A percentile compares a stretch with the other conserved stretches of the same genome.
Evolutionary conservation across 2,888 invertebrate species (phyloP).

Genomic region (Mantis religiosa): DNA sequence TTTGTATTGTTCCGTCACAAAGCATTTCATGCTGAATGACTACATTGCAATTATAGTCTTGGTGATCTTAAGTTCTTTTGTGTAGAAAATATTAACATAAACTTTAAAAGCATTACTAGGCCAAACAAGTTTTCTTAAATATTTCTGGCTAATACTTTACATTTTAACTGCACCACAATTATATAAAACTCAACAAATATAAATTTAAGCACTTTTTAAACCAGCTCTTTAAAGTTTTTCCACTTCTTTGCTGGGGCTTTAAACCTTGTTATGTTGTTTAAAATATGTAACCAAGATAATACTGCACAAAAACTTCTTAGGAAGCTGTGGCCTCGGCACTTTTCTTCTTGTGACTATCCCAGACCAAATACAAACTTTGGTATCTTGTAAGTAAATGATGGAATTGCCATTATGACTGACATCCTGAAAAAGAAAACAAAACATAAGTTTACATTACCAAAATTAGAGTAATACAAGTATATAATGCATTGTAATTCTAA

Average conservation of each 20-base stretch:
- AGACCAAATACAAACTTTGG: constrained; percentile 83
- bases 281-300: background rate
- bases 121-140: too few relatives aligned
- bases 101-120: too few relatives aligned
- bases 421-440: constrained; percentile 53
- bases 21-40: background rate
- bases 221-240: too few relatives aligned
- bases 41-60: background rate
- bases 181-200: too few relatives aligned
- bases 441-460: background rate
- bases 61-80: background rate
- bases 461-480: background rate
- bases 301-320: background rate
- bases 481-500: background rate
- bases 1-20: background rate
- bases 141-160: too few relatives aligned
- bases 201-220: too few relatives aligned
- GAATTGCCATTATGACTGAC: constrained; percentile 81
- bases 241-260: too few relatives aligned
- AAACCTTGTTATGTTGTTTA: too few relatives aligned
- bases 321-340: background rate
- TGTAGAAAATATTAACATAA: too few relatives aligned
- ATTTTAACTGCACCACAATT: too few relatives aligned
- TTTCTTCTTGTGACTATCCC: constrained; percentile 43
- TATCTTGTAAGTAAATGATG: constrained; percentile 74